Conservation (phyloP, 2,888 invertebrate species). For the Oscheius sp. region DNA sequence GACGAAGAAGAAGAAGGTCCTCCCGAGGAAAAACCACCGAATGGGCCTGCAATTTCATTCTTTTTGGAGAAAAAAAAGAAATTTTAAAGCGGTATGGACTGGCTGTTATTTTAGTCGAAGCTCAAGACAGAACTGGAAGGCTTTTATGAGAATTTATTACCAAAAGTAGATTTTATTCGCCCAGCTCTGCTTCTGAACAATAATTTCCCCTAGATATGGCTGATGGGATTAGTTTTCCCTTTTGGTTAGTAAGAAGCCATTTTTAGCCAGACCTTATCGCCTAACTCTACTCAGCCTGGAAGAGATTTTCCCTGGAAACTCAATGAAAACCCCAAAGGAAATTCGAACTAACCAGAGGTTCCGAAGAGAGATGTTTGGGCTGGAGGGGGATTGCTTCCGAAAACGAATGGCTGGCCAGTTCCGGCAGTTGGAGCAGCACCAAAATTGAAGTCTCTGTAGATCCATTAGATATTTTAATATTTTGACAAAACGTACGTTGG, state of each 20-base stretch:
- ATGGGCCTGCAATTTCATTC: no score
- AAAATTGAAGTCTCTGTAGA: slow-evolving; percentile 24
- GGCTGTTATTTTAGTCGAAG: background rate
- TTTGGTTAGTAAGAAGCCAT: no score
- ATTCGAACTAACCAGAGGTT: background rate
- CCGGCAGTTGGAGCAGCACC: background rate
- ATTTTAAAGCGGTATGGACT: background rate
- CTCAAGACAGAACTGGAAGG: background rate
- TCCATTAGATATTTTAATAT: background rate
- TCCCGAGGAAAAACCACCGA: no score
- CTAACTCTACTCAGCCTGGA: no score
- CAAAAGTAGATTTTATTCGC: no score
- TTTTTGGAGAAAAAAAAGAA: no score
- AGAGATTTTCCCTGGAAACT: background rate
- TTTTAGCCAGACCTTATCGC: no score
- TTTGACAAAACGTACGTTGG: slow-evolving; percentile 16
- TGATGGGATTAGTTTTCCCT: no score
- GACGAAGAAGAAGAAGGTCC: no score
- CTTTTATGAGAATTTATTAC: no score
- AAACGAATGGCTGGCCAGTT: slow-evolving; percentile 9
- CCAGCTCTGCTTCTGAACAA: background rate
- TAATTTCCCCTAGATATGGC: no score
- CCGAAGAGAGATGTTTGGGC: background rate
- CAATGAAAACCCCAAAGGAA: background rate
- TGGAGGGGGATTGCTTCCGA: background rate